phyloP scores from a whole-genome alignment of 2,797 vertebrate species.

The Crypturellus tataupa region DNA sequence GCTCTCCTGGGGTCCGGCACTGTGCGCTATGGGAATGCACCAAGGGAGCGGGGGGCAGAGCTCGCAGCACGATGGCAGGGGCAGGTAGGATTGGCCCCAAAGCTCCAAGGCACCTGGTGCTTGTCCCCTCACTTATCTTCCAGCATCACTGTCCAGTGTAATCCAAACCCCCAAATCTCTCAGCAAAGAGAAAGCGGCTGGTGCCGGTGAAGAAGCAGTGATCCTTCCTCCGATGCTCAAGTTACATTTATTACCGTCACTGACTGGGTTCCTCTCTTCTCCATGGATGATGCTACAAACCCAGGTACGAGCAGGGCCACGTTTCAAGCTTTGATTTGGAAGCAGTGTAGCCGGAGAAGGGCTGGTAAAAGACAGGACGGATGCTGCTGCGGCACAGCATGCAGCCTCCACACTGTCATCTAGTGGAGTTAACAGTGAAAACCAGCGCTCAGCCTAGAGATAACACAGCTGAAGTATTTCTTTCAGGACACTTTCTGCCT shows the following conservation, averaged over 20 bases:
- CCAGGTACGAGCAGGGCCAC: neutral
- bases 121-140: neutral
- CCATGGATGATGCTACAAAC: fast-evolving
- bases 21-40: fast-evolving
- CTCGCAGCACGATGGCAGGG: neutral
- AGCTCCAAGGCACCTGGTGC: neutral
- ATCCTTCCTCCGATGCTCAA: neutral
- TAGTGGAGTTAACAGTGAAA: conserved; percentile 46
- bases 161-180: neutral
- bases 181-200: neutral
- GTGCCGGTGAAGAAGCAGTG: neutral
- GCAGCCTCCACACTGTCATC: conserved; percentile 60
- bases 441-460: neutral
- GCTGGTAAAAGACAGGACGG: neutral
- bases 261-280: fast-evolving
- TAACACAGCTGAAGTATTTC: neutral
- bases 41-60: neutral
- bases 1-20: fast-evolving
- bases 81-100: neutral
- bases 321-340: neutral
- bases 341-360: neutral
- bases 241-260: neutral
- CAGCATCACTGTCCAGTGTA: neutral
- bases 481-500: neutral
- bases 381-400: neutral